Evolutionary conservation across 2,888 invertebrate genomes (phyloP).

Genomic region (Thecophora atra): DNA sequence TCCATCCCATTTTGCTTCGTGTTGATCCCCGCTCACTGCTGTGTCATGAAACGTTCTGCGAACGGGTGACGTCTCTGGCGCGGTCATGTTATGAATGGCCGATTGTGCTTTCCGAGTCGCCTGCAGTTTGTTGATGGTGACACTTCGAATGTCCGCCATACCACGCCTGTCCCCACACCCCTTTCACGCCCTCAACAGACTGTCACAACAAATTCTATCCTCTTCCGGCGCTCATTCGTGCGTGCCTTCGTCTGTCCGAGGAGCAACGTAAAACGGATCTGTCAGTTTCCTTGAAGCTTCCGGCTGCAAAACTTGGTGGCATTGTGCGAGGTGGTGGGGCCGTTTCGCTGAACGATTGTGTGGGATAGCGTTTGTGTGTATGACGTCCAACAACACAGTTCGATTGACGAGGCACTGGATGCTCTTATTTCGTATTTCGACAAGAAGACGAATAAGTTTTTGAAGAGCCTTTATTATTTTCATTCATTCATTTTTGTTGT

Average conservation of each 20-base stretch:
- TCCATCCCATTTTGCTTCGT: too few relatives aligned
- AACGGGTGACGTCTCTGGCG: not conserved
- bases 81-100: conserved; percentile 5
- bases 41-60: not conserved
- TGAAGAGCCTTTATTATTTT: too few relatives aligned
- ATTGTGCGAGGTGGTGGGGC: too few relatives aligned
- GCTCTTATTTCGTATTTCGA: not conserved
- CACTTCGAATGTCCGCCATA: too few relatives aligned
- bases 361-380: not conserved
- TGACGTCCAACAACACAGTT: not conserved
- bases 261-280: not conserved
- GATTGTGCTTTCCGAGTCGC: not conserved
- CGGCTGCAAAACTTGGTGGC: not conserved
- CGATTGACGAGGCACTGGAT: not conserved
- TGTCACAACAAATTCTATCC: too few relatives aligned
- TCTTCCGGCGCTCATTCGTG: too few relatives aligned
- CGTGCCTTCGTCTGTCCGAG: too few relatives aligned
- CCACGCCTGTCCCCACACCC: not conserved
- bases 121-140: too few relatives aligned
- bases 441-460: too few relatives aligned
- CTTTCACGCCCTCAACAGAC: not conserved
- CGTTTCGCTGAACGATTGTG: not conserved
- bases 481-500: too few relatives aligned
- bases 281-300: not conserved
- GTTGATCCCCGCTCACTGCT: too few relatives aligned